Evolutionary conservation across 2,888 invertebrate species (phyloP), one percentile per base, ranked within the genome.

Genomic region (Lasioglossum morio): DNA sequence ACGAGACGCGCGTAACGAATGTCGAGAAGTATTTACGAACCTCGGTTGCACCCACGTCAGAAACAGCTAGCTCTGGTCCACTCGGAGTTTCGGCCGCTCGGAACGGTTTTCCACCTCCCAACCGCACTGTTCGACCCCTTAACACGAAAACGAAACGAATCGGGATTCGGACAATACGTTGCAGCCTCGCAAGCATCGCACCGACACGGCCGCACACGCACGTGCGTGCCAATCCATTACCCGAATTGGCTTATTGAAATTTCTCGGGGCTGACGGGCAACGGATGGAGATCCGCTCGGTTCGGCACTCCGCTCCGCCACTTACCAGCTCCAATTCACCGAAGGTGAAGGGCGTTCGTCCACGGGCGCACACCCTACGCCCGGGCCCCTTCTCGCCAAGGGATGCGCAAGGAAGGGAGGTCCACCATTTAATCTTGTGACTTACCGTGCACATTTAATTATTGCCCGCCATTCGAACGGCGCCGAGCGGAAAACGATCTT

Each of bases 221-320:
- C 91, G 91, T 90, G 90, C 90, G 92, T 92, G 94, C 93, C 93
- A 93, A 94, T 94, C 94, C 94, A 94, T 94, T 94, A 94, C 93
- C 92, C 93, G 94, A 94, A 94, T 94, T 94, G 94, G 94, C 94
- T 94, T 94, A 94, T 94, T 94, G 94, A 94, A 94, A 94, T 94
- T 94, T 94, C 93, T 91, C 92, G 86, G 72, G 46, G 81, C 86
- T 86, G 90, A 94, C 94, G 92, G 93, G 89, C 92, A 94, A 94
- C 94, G 93, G 94, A 94, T 94, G 94, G 94, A 93, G 94, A 94
- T 94, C 93, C 94, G 93, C 92, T 92, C 92, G 91, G 76, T 94
- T 40, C 57, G 57, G 57, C n/a, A n/a, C 57, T 57, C 93, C 91
- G 91, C 90, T 91, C 90, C 87, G 85, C 92, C 93, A 94, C 93